A percentile compares a stretch with the other conserved stretches of the same genome.
These are phyloP conservation scores for Imbricaverruca yamaguchii DNA, from an alignment of 2,888 invertebrate genomes.

Conservation along the genomic window DNA sequence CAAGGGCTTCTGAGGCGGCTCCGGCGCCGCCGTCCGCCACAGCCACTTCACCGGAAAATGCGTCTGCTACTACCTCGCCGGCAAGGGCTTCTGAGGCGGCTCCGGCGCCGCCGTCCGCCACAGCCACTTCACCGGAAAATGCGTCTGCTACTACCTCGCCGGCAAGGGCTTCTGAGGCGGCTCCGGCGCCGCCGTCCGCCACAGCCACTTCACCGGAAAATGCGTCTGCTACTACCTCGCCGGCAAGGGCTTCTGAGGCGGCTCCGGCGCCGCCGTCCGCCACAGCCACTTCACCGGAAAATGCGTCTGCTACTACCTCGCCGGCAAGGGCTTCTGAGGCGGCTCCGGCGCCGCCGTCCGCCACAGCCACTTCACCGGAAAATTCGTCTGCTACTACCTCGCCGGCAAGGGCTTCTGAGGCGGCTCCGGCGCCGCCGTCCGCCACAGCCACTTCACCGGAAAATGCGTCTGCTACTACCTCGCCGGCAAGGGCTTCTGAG, in stretches of 20 bases:
- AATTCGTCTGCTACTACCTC: not conserved
- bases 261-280: not conserved
- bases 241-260: not conserved
- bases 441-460: too few relatives aligned
- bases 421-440: not conserved
- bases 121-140: too few relatives aligned
- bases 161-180: not conserved
- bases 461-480: not conserved
- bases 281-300: too few relatives aligned
- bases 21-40: not conserved
- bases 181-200: not conserved
- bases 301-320: not conserved
- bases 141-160: constrained; percentile 1
- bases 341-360: not conserved
- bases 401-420: constrained; percentile 1
- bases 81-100: not conserved
- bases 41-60: not conserved
- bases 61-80: not conserved
- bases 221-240: not conserved
- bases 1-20: not conserved
- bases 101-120: not conserved
- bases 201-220: too few relatives aligned
- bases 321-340: constrained; percentile 1
- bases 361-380: too few relatives aligned
- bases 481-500: constrained; percentile 5